phyloP scores from a whole-genome alignment of 1,140 invertebrate genomes.

The Hylaeus anthracinus region DNA sequence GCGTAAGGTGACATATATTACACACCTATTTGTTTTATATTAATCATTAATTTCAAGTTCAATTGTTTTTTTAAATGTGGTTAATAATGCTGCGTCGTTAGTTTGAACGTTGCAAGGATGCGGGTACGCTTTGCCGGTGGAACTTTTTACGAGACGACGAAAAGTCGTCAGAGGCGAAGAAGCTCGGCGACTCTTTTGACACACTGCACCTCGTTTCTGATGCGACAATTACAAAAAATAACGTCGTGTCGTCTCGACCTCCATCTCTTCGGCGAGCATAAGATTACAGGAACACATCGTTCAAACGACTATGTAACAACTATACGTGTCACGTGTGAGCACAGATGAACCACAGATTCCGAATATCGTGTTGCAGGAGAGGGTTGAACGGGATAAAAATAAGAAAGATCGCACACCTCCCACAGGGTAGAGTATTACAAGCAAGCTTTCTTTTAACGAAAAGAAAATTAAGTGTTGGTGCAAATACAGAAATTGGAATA shows the following conservation, averaged over 20 bases:
- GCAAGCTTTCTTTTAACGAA: not conserved
- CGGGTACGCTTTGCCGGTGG: not conserved
- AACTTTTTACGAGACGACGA: not conserved
- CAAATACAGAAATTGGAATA: no score
- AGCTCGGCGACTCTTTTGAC: not conserved
- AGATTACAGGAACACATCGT: slow-evolving; percentile 65
- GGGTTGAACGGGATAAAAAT: slow-evolving; percentile 52
- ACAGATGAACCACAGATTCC: slow-evolving; percentile 59
- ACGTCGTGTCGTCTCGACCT: not conserved
- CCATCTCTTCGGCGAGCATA: slow-evolving; percentile 39
- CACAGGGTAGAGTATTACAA: not conserved
- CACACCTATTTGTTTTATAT: no score
- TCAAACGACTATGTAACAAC: slow-evolving; percentile 50
- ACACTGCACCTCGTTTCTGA: not conserved
- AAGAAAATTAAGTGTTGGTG: no score
- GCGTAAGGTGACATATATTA: no score
- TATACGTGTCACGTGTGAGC: slow-evolving; percentile 47
- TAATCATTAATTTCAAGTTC: no score
- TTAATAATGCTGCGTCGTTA: not conserved
- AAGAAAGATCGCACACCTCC: slow-evolving; percentile 25
- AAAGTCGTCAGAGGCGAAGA: not conserved
- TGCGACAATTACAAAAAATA: not conserved
- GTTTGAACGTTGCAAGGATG: not conserved
- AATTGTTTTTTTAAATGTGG: no score
- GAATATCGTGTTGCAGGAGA: slow-evolving; percentile 59